Evolutionary conservation across 2,797 vertebrate species (phyloP).

Genomic region (Manis pentadactyla): DNA sequence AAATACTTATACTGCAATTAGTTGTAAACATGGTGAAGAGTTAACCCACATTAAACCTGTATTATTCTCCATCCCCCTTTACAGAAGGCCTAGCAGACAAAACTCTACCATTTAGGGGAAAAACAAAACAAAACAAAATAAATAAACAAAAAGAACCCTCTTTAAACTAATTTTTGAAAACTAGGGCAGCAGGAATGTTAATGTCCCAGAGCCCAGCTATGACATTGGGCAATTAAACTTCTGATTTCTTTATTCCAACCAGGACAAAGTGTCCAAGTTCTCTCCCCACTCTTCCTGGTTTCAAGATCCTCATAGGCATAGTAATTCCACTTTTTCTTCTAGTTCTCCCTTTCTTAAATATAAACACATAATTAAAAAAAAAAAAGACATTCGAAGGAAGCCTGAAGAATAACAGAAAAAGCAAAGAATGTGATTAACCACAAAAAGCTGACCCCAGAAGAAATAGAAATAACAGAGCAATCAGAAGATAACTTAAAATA

Average conservation of each 20-base stretch:
- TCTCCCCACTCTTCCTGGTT: background rate
- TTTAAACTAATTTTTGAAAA: background rate
- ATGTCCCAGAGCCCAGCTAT: background rate
- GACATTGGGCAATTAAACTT: background rate
- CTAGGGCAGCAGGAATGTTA: background rate
- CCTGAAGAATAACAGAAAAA: background rate
- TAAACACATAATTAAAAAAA: background rate
- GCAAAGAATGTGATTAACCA: background rate
- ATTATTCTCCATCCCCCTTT: background rate
- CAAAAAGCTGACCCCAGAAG: background rate
- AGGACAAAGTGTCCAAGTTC: background rate
- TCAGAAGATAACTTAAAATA: background rate
- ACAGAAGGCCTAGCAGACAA: background rate
- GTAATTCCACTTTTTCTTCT: background rate
- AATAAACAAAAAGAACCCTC: background rate
- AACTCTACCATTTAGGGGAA: fast-evolving
- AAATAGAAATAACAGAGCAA: background rate
- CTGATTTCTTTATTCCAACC: background rate
- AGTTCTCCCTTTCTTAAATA: background rate
- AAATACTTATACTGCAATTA: background rate
- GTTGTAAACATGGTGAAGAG: background rate
- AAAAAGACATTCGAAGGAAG: background rate
- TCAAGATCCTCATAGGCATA: background rate
- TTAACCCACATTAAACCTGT: background rate
- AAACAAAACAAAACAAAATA: background rate